phyloP scores from a whole-genome alignment of 2,888 invertebrate genomes.

The Lamellibrachia columna region DNA sequence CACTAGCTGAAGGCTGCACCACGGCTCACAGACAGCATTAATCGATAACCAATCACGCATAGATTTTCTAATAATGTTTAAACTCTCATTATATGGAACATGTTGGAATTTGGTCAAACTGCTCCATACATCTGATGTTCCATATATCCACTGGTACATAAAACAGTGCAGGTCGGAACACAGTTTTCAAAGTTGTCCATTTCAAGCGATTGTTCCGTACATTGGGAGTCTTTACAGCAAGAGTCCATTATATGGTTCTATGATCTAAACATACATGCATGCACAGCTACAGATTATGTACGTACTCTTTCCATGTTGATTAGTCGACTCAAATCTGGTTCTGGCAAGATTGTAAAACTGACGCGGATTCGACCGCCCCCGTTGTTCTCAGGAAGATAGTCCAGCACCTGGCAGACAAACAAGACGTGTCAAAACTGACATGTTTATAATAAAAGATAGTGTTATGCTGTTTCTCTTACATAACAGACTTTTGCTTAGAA shows the following conservation, averaged over 20 bases:
- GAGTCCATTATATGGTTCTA: no score
- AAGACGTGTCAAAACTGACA: not conserved
- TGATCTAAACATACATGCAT: not conserved
- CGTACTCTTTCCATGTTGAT: slow-evolving; percentile 42
- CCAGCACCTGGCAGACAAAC: slow-evolving; percentile 47
- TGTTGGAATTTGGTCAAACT: no score
- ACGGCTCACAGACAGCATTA: not conserved
- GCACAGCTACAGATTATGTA: slow-evolving; percentile 7
- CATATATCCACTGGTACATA: no score
- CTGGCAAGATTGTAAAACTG: slow-evolving; percentile 53
- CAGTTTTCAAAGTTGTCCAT: no score
- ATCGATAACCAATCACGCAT: no score
- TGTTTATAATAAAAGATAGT: not conserved
- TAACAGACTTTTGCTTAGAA: not conserved
- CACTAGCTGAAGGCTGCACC: not conserved
- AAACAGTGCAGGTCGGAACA: no score
- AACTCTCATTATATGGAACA: no score
- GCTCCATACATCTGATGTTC: no score
- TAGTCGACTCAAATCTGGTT: slow-evolving; percentile 55
- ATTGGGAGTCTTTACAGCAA: no score
- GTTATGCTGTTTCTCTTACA: not conserved
- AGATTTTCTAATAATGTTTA: no score
- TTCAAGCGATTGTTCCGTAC: no score
- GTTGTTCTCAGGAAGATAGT: slow-evolving; percentile 46
- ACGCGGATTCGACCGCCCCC: slow-evolving; percentile 54